Evolutionary conservation across 2,113 vertebrate species (phyloP), one percentile per base, ranked within the genome.

Genomic region (Piprites chloris): DNA sequence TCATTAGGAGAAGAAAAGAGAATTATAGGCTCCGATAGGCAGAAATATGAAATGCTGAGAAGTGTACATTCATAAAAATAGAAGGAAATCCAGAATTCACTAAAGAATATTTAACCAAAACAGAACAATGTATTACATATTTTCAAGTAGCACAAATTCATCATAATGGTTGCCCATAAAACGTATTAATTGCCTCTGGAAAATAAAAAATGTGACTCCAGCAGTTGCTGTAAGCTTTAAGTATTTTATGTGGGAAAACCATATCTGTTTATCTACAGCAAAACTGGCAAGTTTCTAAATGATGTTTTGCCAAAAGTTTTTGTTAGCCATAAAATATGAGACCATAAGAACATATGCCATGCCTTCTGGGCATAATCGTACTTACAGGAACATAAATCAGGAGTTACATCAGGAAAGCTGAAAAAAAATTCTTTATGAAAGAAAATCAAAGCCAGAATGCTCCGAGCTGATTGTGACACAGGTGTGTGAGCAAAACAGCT

Each of bases 301-400:
- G 33, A 79, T 83, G 12, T 69, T 93, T 89, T 96, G 75, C 89
- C 89, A 83, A 85, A 95, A 74, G n/a, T 4, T 87, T 93, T 96
- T 14, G 9, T 85, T 93, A 89, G 30, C 37, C 12, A 30, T 81
- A 89, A 95, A 91, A 80, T 73, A 89, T 33, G 69, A 94, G 20
- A 82, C 26, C 14, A 26, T 66, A 85, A 67, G 81, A 77, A 69
- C 53, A 66, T 39, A 68, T n/a, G 74, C 78, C 87, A 86, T 94
- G 55, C 87, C 91, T 96, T 93, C 78, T 80, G 87, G 91, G 63
- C 67, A 83, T 69, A 65, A 77, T 85, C 33, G 79, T 77, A 71
- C 32, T 89, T 92, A 85, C 3, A 76, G 71, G 22, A 93, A 67
- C 27, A 58, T 87, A 94, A 91, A 87, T 83, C 46, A 79, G 11